A percentile compares a stretch with the other conserved stretches of the same genome.
Conservation (phyloP, 2,797 vertebrate genomes). For the Megaceryle alcyon region DNA sequence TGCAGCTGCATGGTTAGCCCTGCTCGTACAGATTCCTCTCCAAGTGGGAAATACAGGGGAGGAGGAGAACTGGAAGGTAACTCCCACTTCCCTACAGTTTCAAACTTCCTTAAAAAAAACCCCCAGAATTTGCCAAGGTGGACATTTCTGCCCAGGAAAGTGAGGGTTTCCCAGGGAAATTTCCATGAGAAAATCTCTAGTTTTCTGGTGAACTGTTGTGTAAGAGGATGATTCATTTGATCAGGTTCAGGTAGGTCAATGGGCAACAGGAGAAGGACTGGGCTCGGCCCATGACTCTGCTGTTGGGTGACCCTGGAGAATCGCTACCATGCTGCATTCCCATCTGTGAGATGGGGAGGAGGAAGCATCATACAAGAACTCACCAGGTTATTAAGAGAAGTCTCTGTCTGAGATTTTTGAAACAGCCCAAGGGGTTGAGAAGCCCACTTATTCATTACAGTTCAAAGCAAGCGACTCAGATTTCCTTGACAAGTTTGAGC, state of each 20-base stretch:
- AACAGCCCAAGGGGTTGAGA: slow-evolving; percentile 27
- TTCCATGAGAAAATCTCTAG: not conserved
- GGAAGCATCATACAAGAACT: not conserved
- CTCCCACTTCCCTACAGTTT: not conserved
- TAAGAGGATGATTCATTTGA: not conserved
- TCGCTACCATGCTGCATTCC: not conserved
- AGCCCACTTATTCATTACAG: slow-evolving; percentile 31
- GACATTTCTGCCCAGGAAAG: not conserved
- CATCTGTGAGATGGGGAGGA: not conserved
- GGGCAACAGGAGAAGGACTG: not conserved
- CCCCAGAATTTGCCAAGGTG: not conserved
- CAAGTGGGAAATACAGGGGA: not conserved
- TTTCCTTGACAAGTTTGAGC: slow-evolving; percentile 14
- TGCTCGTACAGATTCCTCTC: not conserved
- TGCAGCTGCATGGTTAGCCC: not conserved
- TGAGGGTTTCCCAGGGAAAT: rapidly evolving
- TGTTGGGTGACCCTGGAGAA: not conserved
- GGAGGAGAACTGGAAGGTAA: not conserved
- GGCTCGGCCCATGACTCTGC: not conserved
- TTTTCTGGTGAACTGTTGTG: not conserved
- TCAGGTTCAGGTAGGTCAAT: not conserved
- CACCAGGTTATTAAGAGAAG: not conserved
- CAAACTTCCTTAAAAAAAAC: not conserved
- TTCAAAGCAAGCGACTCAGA: slow-evolving; percentile 38
- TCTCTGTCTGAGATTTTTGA: slow-evolving; percentile 8